Evolutionary conservation across 2,888 invertebrate species (phyloP), one percentile per base, ranked within the genome.

Genomic region (Lasioglossum oenotherae): DNA sequence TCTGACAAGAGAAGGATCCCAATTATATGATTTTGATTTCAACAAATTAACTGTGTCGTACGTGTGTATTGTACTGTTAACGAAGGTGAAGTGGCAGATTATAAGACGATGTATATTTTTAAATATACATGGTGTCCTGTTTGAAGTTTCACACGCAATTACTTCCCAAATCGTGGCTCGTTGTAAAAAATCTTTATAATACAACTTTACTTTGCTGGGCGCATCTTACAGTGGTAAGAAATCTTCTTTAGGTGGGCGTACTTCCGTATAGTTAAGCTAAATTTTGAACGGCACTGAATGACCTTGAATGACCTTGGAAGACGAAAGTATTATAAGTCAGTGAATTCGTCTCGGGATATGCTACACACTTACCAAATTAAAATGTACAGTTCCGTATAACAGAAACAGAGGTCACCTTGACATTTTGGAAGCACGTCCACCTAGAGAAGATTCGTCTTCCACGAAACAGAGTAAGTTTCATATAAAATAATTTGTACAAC

Each of bases 1-100:
- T 87, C 49, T 67, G 73, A 72, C 64, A 31, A 64, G 64, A 64
- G 64, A 64, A 64, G 64, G 64, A 64, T 64, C n/a, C 19, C 19
- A 64, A 64, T 64, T 35, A 35, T 19, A 12, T 31, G 16, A 64
- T 35, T 64, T 8, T 64, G 8, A 64, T 64, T 64, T 31, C 2
- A 35, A 64, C 6, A 35, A 31, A 31, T 64, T 19, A 64, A 19
- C 19, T 64, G 6, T 64, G 31, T 31, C 53, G 10, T 6, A 64
- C 3, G 1, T 57, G 1, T 57, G 1, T 64, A 31, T 64, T 64
- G 6, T 31, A 31, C 16, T 64, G 64, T 16, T 31, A 31, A 64
- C 16, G 31, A 31, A 64, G 31, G 4, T 64, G 27, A 64, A 5
- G 6, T 31, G 2, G 4, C 2, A 64, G 27, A 64, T 64, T 60